Evolutionary conservation across 1,140 invertebrate species (phyloP), one percentile per base, ranked within the genome.

Genomic region (Apolygus lucorum): DNA sequence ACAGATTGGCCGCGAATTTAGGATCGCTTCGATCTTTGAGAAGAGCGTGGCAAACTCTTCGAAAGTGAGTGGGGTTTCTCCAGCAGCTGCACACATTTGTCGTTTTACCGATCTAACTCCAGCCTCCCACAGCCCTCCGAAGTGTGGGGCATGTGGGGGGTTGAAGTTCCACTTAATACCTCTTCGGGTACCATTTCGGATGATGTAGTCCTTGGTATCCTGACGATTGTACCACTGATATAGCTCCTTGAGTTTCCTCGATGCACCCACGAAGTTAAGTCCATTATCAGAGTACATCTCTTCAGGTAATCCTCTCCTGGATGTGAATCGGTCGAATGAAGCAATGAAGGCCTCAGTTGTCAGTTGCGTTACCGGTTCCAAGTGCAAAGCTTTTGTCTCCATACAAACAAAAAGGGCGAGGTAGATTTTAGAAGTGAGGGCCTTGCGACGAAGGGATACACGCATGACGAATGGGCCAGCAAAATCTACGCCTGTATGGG

Each of bases 1-100:
- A 28, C 73, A 77, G n/a, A 80, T 28, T n/a, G 77, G 78, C 29
- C 78, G 74, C 22, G 76, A 79, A 73, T 81, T 81, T 2, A 79
- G 68, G 42, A 75, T 67, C 1, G 77, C 75, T 63, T 78, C 77
- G 8, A 78, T 71, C 68, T 77, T 76, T 42, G 71, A 73, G 25
- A 78, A 59, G 21, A 75, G 69, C 1, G 76, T 78, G 1, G 67
- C 67, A 11, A 79, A 66, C 54, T 79, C 73, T 72, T 76, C 74
- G 28, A 75, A 75, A 4, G 75, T 79, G 4, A 79, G 72, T 29
- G 71, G 70, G 34, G 68, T 67, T 17, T 75, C 67, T 28, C 75
- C 52, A 27, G 26, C 26, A 21, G 76, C 71, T 62, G 74, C 68
- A 28, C 67, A 68, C 14, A 79, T 52, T 69, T 78, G 77, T 68